Conservation (phyloP, 1,140 invertebrate species). For the Eriocheir sinensis region DNA sequence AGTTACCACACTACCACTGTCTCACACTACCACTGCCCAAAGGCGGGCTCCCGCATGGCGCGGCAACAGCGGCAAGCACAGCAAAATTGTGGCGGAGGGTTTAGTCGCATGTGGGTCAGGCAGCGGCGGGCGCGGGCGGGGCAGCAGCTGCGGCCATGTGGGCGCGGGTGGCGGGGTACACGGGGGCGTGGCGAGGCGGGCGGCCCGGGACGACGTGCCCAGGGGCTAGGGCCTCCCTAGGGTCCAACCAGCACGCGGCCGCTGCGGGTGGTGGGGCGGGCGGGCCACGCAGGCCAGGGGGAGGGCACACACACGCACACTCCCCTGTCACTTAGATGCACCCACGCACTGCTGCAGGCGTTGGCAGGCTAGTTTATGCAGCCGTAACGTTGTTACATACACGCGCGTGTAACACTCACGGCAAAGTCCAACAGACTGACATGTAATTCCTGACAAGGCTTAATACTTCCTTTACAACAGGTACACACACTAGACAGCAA, state of each 20-base stretch:
- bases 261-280: conserved; percentile 35
- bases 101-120: conserved; percentile 29
- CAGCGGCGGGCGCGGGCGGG: background rate
- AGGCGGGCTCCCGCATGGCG: conserved; percentile 14
- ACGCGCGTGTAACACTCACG: conserved; percentile 79
- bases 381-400: conserved; percentile 77
- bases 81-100: conserved; percentile 41
- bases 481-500: conserved; percentile 74
- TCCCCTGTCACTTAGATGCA: conserved; percentile 53
- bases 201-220: conserved; percentile 54
- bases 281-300: conserved; percentile 60
- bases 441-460: conserved; percentile 78
- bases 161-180: conserved; percentile 58
- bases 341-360: conserved; percentile 68
- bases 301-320: conserved; percentile 71
- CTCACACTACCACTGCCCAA: conserved; percentile 32
- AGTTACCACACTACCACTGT: conserved; percentile 34
- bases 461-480: conserved; percentile 79
- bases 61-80: conserved; percentile 38
- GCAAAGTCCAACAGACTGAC: conserved; percentile 79
- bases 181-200: conserved; percentile 46
- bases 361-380: conserved; percentile 76
- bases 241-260: conserved; percentile 49
- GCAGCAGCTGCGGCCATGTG: conserved; percentile 56
- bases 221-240: conserved; percentile 56